Conservation (phyloP, 23 tunicate species). For the Pegea sp. region DNA sequence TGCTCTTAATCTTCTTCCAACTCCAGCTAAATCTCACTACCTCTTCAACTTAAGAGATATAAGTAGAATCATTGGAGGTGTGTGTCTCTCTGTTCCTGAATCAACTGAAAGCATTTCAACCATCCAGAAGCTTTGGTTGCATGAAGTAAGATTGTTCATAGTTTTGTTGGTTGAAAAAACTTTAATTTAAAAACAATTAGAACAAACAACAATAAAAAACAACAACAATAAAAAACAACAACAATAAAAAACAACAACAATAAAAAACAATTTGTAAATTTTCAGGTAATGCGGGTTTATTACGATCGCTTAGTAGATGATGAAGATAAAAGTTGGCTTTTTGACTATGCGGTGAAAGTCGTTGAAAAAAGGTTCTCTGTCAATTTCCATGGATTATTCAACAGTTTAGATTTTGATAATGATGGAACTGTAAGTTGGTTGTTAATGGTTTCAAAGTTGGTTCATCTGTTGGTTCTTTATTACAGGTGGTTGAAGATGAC, state of each 20-base stretch:
- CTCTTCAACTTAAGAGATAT: slow-evolving; percentile 85
- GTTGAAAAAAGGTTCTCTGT: slow-evolving; percentile 15
- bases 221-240: no score
- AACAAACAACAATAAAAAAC: no score
- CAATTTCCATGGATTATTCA: slow-evolving; percentile 43
- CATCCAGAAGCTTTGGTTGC: slow-evolving; percentile 26
- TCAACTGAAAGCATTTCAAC: slow-evolving; percentile 30
- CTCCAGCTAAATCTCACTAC: slow-evolving; percentile 95
- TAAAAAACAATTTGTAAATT: neutral
- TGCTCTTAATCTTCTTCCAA: slow-evolving; percentile 64
- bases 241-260: neutral
- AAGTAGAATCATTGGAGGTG: slow-evolving; percentile 78
- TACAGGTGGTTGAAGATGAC: slow-evolving; percentile 88
- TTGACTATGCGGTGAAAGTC: slow-evolving; percentile 13
- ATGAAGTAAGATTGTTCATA: no score
- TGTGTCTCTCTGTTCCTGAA: slow-evolving; percentile 56
- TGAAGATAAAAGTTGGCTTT: slow-evolving; percentile 72
- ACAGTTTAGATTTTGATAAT: slow-evolving; percentile 45
- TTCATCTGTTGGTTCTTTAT: neutral
- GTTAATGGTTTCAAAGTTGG: neutral
- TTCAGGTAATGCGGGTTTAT: slow-evolving; percentile 86
- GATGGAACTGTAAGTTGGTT: slow-evolving; percentile 51
- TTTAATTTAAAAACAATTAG: neutral
- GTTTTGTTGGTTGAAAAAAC: neutral
- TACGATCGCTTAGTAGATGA: slow-evolving; percentile 92